Base-by-base conservation (phyloP, 2,797 vertebrate species). In the Periophthalmus magnuspinnatus region DNA sequence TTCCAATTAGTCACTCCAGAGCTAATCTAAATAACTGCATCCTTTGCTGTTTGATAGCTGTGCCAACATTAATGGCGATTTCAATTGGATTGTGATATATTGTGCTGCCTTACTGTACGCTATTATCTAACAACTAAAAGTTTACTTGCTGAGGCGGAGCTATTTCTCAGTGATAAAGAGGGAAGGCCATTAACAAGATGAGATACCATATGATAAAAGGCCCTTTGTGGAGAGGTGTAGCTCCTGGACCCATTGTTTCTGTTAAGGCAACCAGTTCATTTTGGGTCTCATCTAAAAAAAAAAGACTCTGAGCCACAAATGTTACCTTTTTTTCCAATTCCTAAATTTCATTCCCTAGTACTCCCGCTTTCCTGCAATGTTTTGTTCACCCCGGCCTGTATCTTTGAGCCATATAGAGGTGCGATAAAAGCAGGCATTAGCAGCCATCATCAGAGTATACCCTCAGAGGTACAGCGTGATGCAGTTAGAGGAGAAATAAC, bases 401-500 rank as follows among this genome's bases (percentile, higher is more conserved):
- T 91, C 86, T 89, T 68, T 88, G 81, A 90, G 87, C 84, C 85
- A 86, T 78, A 86, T 76, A 86, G 85, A 76, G 81, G 82, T 80
- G 87, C 88, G 75, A 90, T 92, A 90, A 89, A 81, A 86, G 79
- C 79, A 75, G 82, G 76, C 86, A 91, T 91, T 91, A 91, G 88
- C 87, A 90, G 86, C 88, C 86, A 93, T 91, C 91, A 92, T 91
- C 86, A 78, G 78, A 81, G 80, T 64, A 83, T 90, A 87, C 88
- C 88, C 92, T 92, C 89, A 87, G 78, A 92, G 92, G 88, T 92
- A 90, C 82, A 74, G 72, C 85, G 68, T 91, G 91, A 93, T 93
- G 90, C 83, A 84, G 90, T 93, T 93, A 93, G 83, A 87, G 85
- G 78, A 92, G 86, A 93, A 93, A 93, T 92, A 93, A 93, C 92